Evolutionary conservation across 2,888 invertebrate species (phyloP), one percentile per base, ranked within the genome.

Genomic region (Coenonympha arcania): DNA sequence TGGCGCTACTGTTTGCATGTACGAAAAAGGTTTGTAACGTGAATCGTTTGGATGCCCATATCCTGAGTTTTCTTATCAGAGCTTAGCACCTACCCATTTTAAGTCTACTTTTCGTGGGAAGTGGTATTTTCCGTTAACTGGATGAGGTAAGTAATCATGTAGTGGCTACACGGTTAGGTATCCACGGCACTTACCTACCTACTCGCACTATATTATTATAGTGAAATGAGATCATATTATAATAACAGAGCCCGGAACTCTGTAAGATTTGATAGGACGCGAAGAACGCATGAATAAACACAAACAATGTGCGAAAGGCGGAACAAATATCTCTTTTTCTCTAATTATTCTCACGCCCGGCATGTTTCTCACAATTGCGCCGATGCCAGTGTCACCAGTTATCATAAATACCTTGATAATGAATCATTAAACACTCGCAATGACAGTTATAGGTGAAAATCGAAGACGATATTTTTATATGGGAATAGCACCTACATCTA

Each of bases 241-340:
- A 33, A 33, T 19, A 9, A 36, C 16, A 19, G n/a, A 9, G 4
- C 15, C 39, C 39, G 39, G 39, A 39, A 39, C 20, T 39, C 15
- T 15, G 24, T 9, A 19, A 39, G 22, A 24, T 30, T 41, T 41
- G 41, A 30, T 30, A 41, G n/a, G n/a, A n/a, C 28, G 20, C 19
- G 13, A 22, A 30, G 19, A 30, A 20, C 34, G 44, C 22, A 16
- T 33, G 34, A 44, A 24, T 34, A 18, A 34, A 24, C 36, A 46
- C 16, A 42, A 36, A 54, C 47, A 54, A 54, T 50, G 43, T 37
- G n/a, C n/a, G 28, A 39, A 34, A 46, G 33, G 34, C 36, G 46
- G 43, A 47, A 47, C 42, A 20, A 20, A 46, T 31, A 49, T 44
- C 39, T 33, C 16, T 15, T 43, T 37, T 46, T 11, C 13, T 18